phyloP scores from a whole-genome alignment of 1,140 invertebrate genomes.

The Camponotus floridanus region DNA sequence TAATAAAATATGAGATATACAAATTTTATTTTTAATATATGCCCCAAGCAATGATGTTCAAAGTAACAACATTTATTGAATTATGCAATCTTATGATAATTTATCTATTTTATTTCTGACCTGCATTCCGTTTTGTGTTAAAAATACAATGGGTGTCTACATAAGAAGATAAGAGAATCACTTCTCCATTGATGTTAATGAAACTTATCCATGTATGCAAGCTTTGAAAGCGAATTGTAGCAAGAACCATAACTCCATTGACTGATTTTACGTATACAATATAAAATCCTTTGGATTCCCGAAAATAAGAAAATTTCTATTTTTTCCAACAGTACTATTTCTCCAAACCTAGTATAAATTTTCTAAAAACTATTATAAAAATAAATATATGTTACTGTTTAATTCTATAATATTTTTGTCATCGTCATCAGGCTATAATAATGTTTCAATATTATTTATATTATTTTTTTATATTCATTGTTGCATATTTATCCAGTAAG shows the following conservation, averaged over 20 bases:
- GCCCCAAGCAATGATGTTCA: slow-evolving; percentile 18
- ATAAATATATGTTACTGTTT: not conserved
- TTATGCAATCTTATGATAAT: slow-evolving; percentile 62
- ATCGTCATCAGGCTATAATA: not conserved
- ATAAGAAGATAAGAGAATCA: slow-evolving; percentile 6
- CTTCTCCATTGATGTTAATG: not conserved
- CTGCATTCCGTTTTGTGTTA: slow-evolving; percentile 70
- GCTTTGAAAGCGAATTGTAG: slow-evolving; percentile 2
- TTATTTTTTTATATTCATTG: not conserved
- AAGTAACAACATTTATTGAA: slow-evolving; percentile 12
- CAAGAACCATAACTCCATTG: not conserved
- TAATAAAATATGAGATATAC: not conserved
- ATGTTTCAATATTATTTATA: slow-evolving; percentile 4
- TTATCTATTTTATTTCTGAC: slow-evolving; percentile 75
- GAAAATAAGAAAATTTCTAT: not conserved
- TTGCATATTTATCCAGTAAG: not conserved
- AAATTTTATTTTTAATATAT: not conserved
- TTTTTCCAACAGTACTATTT: too few relatives aligned
- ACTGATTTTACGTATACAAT: not conserved
- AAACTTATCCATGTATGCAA: slow-evolving; percentile 24
- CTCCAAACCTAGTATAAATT: not conserved
- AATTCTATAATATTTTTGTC: too few relatives aligned
- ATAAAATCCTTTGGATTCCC: not conserved
- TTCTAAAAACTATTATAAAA: not conserved
- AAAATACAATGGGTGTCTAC: slow-evolving; percentile 46